Evolutionary conservation across 2,888 invertebrate species (phyloP).

Genomic region (Lycaena phlaeas): DNA sequence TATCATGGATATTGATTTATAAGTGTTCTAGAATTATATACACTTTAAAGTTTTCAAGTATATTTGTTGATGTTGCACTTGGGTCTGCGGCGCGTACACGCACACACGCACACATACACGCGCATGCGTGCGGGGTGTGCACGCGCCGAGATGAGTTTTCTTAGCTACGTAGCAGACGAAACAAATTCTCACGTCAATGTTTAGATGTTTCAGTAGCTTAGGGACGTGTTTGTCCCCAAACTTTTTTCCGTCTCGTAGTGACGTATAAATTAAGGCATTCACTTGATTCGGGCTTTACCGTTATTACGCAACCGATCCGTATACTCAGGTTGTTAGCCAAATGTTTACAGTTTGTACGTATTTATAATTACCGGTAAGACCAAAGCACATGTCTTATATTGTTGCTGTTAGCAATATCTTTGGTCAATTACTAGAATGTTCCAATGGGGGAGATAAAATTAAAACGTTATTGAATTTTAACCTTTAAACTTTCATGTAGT

Average conservation of each 20-base stretch:
- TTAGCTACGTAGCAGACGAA: conserved; percentile 48
- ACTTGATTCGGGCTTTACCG: conserved; percentile 45
- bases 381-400: conserved; percentile 56
- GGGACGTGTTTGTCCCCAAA: conserved; percentile 21
- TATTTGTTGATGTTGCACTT: conserved; percentile 51
- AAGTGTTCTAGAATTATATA: conserved; percentile 43
- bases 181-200: conserved; percentile 48
- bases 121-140: conserved; percentile 23
- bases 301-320: conserved; percentile 39
- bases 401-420: conserved; percentile 66
- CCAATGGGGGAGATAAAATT: conserved; percentile 50
- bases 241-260: conserved; percentile 38
- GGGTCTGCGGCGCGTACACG: conserved; percentile 15
- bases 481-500: conserved; percentile 30
- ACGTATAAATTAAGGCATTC: conserved; percentile 44
- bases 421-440: conserved; percentile 70
- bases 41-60: conserved; percentile 23
- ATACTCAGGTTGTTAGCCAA: conserved; percentile 32
- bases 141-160: conserved; percentile 24
- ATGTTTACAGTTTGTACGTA: conserved; percentile 41
- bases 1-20: conserved; percentile 53
- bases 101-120: background rate
- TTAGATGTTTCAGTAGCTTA: conserved; percentile 59
- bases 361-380: conserved; percentile 56
- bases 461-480: conserved; percentile 51